phyloP scores from a whole-genome alignment of 2,113 vertebrate species.

The Chloroceryle aenea region DNA sequence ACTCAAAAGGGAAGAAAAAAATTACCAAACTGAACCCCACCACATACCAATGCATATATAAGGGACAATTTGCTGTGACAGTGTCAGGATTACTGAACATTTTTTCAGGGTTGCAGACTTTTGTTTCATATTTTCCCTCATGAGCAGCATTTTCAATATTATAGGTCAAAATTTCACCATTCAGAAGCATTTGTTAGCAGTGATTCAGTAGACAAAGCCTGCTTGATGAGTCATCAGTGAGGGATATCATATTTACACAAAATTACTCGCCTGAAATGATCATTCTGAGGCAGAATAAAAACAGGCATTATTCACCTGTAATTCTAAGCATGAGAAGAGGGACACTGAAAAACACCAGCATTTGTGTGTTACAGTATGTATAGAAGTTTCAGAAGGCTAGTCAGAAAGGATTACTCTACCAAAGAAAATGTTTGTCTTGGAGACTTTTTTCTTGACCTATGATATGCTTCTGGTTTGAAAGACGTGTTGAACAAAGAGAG shows the following conservation, averaged over 20 bases:
- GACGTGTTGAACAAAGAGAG: conserved; percentile 38
- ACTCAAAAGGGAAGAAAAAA: background rate
- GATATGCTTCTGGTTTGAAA: conserved; percentile 40
- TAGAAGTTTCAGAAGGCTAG: background rate
- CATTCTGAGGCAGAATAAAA: background rate
- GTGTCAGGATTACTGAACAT: background rate
- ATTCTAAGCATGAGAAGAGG: background rate
- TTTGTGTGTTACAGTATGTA: background rate
- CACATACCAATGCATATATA: background rate
- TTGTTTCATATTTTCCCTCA: background rate
- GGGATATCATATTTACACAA: background rate
- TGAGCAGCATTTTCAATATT: background rate
- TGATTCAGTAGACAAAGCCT: background rate
- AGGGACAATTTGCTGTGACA: background rate
- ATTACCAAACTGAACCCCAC: background rate
- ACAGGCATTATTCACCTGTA: background rate
- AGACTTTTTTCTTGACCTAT: conserved; percentile 39
- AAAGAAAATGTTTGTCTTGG: conserved; percentile 39
- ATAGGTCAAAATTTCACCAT: background rate
- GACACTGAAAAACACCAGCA: background rate
- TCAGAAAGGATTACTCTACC: background rate
- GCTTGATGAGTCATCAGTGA: background rate
- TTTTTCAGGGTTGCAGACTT: background rate
- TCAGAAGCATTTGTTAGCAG: background rate
- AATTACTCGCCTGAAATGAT: background rate